Conservation (phyloP, 2,113 vertebrate genomes). For the Platycercus adscitus region DNA sequence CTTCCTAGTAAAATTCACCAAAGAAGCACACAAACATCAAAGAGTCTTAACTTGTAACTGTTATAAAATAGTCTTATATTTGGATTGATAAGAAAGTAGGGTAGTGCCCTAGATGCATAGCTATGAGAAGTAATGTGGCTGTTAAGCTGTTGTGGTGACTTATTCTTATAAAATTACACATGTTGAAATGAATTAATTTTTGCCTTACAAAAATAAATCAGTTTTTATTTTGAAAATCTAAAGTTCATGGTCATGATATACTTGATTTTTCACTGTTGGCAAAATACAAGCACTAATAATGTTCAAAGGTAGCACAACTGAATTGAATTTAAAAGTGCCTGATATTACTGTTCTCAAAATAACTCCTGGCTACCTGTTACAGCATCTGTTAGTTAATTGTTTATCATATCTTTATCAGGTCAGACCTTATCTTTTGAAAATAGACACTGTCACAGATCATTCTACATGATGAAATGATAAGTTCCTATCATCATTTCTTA, state of each 20-base stretch:
- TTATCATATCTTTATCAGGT: neutral
- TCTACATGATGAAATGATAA: neutral
- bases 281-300: neutral
- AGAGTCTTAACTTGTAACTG: constrained; percentile 16
- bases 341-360: neutral
- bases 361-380: neutral
- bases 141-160: neutral
- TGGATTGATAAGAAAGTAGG: constrained; percentile 64
- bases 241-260: neutral
- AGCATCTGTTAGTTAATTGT: neutral
- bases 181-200: neutral
- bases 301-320: neutral
- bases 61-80: constrained; percentile 40
- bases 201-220: neutral
- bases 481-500: constrained; percentile 2
- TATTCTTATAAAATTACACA: neutral
- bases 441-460: neutral
- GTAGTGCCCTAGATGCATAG: constrained; percentile 63
- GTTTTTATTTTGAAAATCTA: neutral
- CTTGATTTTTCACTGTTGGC: neutral
- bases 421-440: constrained; percentile 8
- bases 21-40: constrained; percentile 61
- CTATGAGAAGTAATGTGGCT: constrained; percentile 10
- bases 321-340: neutral
- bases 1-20: constrained; percentile 42